These are phyloP conservation scores for Monoplex corrugatus DNA, from an alignment of 2,888 invertebrate species.

Conservation along the genomic window DNA sequence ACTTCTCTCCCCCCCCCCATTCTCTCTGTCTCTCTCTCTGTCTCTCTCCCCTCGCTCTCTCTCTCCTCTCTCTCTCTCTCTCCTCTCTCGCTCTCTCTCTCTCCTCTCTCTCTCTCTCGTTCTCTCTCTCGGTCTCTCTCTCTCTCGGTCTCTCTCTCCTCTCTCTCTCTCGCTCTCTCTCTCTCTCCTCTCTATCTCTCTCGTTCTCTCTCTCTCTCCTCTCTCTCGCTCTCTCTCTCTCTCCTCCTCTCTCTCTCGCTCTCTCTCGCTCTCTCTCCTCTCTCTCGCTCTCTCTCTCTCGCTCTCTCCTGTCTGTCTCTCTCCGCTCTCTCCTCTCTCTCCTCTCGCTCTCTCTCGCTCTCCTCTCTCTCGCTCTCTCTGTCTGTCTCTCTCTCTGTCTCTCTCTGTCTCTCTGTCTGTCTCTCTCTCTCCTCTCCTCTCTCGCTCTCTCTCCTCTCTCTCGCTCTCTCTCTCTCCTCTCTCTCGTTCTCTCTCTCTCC, in stretches of 20 bases:
- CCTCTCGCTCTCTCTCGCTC: background rate
- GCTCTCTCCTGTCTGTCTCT: no score
- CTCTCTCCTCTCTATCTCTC: background rate
- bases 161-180: background rate
- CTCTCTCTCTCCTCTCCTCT: background rate
- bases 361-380: no score
- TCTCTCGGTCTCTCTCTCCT: background rate
- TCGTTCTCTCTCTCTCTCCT: background rate
- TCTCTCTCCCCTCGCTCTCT: no score
- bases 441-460: background rate
- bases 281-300: no score
- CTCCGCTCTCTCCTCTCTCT: background rate
- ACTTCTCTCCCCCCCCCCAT: background rate
- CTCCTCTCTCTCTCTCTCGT: background rate
- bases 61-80: background rate
- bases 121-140: no score
- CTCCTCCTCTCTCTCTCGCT: background rate
- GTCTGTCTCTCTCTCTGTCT: no score
- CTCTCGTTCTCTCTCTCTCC: background rate
- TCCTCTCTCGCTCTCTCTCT: background rate
- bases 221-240: background rate
- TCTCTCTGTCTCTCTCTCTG: no score
- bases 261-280: background rate
- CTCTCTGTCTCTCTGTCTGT: background rate
- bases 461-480: background rate